phyloP scores from a whole-genome alignment of 2,113 vertebrate genomes.

The Pycnonotus jocosus region DNA sequence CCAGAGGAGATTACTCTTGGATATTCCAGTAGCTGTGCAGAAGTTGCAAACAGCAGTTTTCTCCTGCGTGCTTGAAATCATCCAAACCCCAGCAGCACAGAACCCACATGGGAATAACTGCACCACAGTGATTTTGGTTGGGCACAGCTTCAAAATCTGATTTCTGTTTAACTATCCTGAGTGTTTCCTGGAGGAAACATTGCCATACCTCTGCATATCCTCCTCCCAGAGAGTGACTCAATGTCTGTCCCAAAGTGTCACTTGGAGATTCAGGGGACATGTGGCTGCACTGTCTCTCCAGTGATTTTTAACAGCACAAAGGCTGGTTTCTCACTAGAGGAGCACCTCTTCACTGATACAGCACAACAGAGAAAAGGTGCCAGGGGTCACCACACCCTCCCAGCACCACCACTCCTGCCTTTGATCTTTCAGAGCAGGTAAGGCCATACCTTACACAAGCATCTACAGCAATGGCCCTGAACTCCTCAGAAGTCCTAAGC shows the following conservation, averaged over 20 bases:
- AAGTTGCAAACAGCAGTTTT: neutral
- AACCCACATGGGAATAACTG: neutral
- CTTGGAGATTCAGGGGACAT: neutral
- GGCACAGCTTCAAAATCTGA: neutral
- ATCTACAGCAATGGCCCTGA: neutral
- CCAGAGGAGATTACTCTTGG: neutral
- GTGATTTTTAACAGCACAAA: neutral
- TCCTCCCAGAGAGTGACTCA: neutral
- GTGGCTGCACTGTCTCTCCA: neutral
- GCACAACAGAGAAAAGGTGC: neutral
- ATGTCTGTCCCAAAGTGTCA: neutral
- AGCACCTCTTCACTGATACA: neutral
- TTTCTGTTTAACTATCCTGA: neutral
- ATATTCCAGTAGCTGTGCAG: neutral
- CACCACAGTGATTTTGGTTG: neutral
- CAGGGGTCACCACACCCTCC: accelerated
- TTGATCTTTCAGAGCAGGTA: neutral
- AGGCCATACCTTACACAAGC: neutral
- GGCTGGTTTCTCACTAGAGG: neutral
- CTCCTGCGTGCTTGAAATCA: neutral
- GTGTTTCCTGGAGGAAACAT: neutral
- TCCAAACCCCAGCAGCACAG: neutral
- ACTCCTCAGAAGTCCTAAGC: neutral
- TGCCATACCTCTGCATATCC: neutral
- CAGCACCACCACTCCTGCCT: neutral